phyloP scores from a whole-genome alignment of 2,113 vertebrate species.

The Trematocara unimaculatum region DNA sequence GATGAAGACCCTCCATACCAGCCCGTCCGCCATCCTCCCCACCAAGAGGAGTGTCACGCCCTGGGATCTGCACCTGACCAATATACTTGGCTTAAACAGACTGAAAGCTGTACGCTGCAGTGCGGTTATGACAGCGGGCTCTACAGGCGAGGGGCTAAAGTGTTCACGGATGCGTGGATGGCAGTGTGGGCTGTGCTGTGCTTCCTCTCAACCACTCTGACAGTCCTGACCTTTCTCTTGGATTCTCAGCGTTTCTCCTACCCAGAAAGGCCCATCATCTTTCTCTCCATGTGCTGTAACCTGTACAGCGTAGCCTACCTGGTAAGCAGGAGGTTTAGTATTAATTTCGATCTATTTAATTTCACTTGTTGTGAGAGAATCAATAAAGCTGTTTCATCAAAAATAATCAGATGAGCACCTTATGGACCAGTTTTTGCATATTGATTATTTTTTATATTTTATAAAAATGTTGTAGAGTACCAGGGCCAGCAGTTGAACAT shows the following conservation, averaged over 20 bases:
- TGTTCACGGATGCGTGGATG: slow-evolving; percentile 99
- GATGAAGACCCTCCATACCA: slow-evolving; percentile 87
- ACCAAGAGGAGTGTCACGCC: slow-evolving; percentile 88
- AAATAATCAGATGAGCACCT: neutral
- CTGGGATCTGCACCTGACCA: slow-evolving; percentile 83
- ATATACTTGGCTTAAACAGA: slow-evolving; percentile 94
- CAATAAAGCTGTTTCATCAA: neutral
- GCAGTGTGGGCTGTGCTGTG: slow-evolving; percentile 94
- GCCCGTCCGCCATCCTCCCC: slow-evolving; percentile 79
- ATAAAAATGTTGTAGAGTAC: neutral
- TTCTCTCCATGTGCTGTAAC: slow-evolving; percentile 99
- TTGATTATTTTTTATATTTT: neutral
- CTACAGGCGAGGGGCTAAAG: slow-evolving; percentile 87
- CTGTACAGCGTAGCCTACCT: slow-evolving; percentile 98
- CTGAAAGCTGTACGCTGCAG: slow-evolving; percentile 87
- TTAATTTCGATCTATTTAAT: neutral
- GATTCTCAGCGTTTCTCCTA: slow-evolving; percentile 97
- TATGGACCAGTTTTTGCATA: neutral
- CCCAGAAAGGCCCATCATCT: slow-evolving; percentile 96
- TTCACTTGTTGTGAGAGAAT: neutral
- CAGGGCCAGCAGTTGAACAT: neutral
- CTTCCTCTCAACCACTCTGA: slow-evolving; percentile 96
- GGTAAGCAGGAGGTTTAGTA: slow-evolving; percentile 48
- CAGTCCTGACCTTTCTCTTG: slow-evolving; percentile 93
- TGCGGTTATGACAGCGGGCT: slow-evolving; percentile 93